phyloP scores from a whole-genome alignment of 2,113 vertebrate species.

The Peucedramus taeniatus region DNA sequence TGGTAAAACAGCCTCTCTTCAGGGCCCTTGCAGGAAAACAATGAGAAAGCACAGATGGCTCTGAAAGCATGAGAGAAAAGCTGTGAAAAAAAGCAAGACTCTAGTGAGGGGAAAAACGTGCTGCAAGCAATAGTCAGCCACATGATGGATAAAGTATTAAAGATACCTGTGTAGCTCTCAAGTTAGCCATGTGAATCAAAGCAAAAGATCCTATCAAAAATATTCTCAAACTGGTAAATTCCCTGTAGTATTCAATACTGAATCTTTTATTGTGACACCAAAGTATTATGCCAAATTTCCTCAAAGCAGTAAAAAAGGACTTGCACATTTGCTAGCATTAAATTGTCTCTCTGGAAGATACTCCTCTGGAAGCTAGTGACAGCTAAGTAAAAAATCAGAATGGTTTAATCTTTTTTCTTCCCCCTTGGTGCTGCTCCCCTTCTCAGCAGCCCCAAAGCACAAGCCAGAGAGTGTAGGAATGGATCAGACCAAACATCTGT shows the following conservation, averaged over 20 bases:
- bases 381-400: not conserved
- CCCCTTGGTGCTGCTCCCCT: not conserved
- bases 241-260: not conserved
- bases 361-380: not conserved
- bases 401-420: not conserved
- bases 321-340: not conserved
- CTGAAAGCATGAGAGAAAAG: conserved; percentile 30
- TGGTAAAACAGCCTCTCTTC: conserved; percentile 42
- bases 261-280: not conserved
- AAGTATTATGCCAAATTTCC: not conserved
- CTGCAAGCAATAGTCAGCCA: not conserved
- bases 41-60: conserved; percentile 63
- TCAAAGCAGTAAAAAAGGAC: not conserved
- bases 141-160: not conserved
- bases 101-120: not conserved
- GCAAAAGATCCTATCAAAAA: not conserved
- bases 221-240: not conserved
- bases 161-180: not conserved
- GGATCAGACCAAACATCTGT: not conserved
- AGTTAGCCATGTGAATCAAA: not conserved
- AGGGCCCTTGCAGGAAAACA: not conserved
- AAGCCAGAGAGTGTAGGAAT: not conserved
- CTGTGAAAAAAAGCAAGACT: conserved; percentile 50
- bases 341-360: not conserved
- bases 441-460: not conserved